Base-by-base conservation (phyloP, 2,888 invertebrate species). In the Dasypolia templi region DNA sequence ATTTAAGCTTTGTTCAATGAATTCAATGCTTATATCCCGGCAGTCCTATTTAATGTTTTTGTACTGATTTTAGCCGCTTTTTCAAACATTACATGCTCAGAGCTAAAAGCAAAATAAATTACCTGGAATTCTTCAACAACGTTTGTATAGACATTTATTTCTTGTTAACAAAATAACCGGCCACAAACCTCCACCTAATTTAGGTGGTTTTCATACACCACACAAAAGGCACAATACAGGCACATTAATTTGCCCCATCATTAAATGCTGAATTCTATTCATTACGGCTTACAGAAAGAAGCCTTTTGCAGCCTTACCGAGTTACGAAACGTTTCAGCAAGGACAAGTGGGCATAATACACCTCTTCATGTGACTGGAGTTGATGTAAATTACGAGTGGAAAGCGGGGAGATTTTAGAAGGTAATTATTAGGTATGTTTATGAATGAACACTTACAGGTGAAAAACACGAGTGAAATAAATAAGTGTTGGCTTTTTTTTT, bases 291-390 rank as follows among this genome's bases (percentile, higher is more conserved):
- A 56, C 56, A 79, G 75, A 84, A 75, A 80, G 85, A 87, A 87
- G 82, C 89, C 85, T 88, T 90, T 88, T 85, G 87, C 86, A 80
- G 84, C 74, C 84, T 81, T 64, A 80, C 82, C 77, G 76, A 84
- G 79, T 81, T 62, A 82, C 80, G 80, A 72, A 83, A 84, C 82
- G 85, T 80, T 82, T 69, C 62, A 69, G 75, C 51, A 39, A 62
- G 58, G 75, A 85, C 78, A 77, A 83, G 83, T 42, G 73, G 62
- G 56, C 59, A 71, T 82, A 82, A 78, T 75, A 78, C 62, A 82
- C 42, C 51, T 62, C 67, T 77, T 72, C 75, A 71, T 75, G 64
- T 9, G 29, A 44, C 32, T 58, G 35, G 12, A 12, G 11, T 26
- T 56, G 75, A 59, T 35, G 2, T 26, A 12, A 75, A 26, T 19